A percentile compares a stretch with the other conserved stretches of the same genome.
These are phyloP conservation scores for Apotomis turbidana DNA, from an alignment of 2,888 invertebrate species.

Conservation along the genomic window DNA sequence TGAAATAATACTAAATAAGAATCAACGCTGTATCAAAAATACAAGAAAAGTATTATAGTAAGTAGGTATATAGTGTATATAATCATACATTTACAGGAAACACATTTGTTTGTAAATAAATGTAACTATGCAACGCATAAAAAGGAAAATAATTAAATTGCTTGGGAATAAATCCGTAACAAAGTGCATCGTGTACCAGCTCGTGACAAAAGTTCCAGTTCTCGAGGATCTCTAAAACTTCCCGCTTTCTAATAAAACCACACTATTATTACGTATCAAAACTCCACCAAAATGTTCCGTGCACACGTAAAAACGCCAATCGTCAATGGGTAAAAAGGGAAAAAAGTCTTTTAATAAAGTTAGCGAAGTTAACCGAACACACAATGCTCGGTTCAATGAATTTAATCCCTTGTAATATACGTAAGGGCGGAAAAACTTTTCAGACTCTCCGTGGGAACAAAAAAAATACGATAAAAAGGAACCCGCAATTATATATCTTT, in stretches of 20 bases:
- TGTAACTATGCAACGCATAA: too few species aligned
- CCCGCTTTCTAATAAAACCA: conserved; percentile 14
- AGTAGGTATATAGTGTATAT: too few species aligned
- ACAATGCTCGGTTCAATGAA: conserved; percentile 19
- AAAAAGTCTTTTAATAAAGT: conserved; percentile 30
- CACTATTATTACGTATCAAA: conserved; percentile 17
- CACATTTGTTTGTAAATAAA: too few species aligned
- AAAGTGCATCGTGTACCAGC: conserved; percentile 11
- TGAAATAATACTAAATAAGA: too few species aligned
- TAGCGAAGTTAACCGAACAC: conserved; percentile 20
- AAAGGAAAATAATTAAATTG: too few species aligned
- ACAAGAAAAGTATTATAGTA: too few species aligned
- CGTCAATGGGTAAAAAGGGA: conserved; percentile 6
- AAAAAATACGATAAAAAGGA: background rate
- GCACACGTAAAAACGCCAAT: conserved; percentile 27
- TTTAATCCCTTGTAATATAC: conserved; percentile 17
- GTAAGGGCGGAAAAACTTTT: background rate
- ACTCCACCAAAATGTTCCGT: conserved; percentile 19
- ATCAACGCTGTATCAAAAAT: too few species aligned
- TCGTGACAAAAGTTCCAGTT: conserved; percentile 17
- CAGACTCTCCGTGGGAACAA: background rate
- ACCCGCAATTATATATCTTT: background rate
- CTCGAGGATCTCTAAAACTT: background rate
- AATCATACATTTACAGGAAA: too few species aligned
- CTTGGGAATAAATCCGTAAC: too few species aligned